Evolutionary conservation across 2,113 vertebrate species (phyloP).

Genomic region (Cebidichthys violaceus): DNA sequence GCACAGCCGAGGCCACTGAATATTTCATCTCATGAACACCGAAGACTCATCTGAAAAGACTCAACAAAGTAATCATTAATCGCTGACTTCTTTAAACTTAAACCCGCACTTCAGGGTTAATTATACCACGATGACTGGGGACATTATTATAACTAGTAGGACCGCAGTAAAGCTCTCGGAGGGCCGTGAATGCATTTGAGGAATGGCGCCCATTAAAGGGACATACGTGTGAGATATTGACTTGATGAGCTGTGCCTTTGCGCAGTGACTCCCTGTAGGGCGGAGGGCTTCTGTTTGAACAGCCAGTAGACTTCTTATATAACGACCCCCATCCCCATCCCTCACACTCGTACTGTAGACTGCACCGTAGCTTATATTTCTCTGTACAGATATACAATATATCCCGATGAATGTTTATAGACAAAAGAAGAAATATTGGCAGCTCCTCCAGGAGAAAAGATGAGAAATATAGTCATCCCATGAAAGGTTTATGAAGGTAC

Average conservation of each 20-base stretch:
- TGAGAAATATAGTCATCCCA: background rate
- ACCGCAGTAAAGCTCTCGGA: background rate
- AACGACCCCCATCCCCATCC: constrained; percentile 37
- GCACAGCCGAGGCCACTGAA: constrained; percentile 60
- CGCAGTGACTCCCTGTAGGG: constrained; percentile 43
- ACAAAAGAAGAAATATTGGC: constrained; percentile 10
- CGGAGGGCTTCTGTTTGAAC: constrained; percentile 35
- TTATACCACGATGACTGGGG: background rate
- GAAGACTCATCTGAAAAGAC: background rate
- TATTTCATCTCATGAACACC: constrained; percentile 55
- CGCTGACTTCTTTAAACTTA: constrained; percentile 17
- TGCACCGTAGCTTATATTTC: constrained; percentile 44
- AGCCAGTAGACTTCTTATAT: constrained; percentile 56
- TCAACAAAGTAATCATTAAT: background rate
- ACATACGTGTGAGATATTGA: constrained; percentile 52
- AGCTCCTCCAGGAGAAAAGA: constrained; percentile 16
- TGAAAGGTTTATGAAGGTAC: background rate
- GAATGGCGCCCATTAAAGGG: constrained; percentile 32
- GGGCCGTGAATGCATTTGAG: constrained; percentile 2
- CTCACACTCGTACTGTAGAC: constrained; percentile 63
- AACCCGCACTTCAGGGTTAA: constrained; percentile 5
- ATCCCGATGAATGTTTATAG: constrained; percentile 29
- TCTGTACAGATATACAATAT: constrained; percentile 47
- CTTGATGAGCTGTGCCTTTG: constrained; percentile 52
- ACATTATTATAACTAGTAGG: constrained; percentile 50